Conservation (phyloP, 35 echinoderm and acorn worm genomes). For the Ophioderma brevispina region DNA sequence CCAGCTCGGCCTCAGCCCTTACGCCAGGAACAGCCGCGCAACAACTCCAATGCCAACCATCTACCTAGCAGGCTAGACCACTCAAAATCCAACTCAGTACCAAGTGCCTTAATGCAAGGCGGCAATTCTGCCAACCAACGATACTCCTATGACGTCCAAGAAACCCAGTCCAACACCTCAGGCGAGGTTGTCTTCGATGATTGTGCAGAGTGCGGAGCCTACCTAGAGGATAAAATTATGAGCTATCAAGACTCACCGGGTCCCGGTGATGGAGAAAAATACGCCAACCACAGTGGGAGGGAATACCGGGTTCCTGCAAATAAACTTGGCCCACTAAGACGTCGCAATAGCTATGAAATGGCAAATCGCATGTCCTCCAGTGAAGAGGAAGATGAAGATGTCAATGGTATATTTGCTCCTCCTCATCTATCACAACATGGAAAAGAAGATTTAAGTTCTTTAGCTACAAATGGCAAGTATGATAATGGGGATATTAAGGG, state of each 20-base stretch:
- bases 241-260: not conserved
- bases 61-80: constrained; percentile 17
- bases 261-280: not conserved
- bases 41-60: constrained; percentile 94
- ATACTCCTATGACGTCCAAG: constrained; percentile 57
- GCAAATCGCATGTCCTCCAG: constrained; percentile 81
- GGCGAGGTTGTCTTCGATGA: constrained; percentile 96
- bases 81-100: constrained; percentile 32
- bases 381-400: constrained; percentile 74
- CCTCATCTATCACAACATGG: constrained; percentile 28
- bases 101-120: constrained; percentile 39
- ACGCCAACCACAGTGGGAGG: constrained; percentile 13
- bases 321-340: constrained; percentile 33
- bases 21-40: constrained; percentile 61
- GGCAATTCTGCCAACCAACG: not conserved
- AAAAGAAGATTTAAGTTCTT: constrained; percentile 24
- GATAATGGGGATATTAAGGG: not conserved
- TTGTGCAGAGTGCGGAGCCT: constrained; percentile 89
- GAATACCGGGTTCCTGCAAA: not conserved
- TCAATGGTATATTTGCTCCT: constrained; percentile 11
- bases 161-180: constrained; percentile 55
- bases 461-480: constrained; percentile 28
- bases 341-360: constrained; percentile 92
- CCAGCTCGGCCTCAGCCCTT: constrained; percentile 21
- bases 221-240: constrained; percentile 65